These are phyloP conservation scores for Drosophila dives DNA, from an alignment of 2,888 invertebrate species.

Conservation along the genomic window DNA sequence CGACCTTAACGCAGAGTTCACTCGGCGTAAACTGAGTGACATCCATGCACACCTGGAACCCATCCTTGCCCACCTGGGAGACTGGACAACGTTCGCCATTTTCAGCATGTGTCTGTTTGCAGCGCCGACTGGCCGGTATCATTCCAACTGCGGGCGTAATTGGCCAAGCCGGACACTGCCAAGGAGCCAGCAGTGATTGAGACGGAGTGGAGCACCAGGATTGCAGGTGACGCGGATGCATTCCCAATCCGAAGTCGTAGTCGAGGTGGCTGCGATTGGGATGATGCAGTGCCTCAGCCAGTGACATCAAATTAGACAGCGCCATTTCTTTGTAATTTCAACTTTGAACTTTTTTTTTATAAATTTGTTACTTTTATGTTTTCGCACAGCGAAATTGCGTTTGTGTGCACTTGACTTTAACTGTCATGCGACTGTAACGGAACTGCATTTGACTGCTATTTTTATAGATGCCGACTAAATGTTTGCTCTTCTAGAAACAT, in stretches of 20 bases:
- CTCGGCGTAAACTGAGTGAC: slow-evolving; percentile 92
- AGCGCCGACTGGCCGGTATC: slow-evolving; percentile 45
- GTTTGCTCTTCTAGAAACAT: slow-evolving; percentile 33
- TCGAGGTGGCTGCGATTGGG: slow-evolving; percentile 27
- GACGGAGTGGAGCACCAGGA: slow-evolving; percentile 7
- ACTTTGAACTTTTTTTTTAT: slow-evolving; percentile 6
- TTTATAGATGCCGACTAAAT: slow-evolving; percentile 46
- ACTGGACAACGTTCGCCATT: slow-evolving; percentile 27
- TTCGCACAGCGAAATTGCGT: slow-evolving; percentile 33
- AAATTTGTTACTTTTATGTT: slow-evolving; percentile 8
- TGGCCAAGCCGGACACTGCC: slow-evolving; percentile 57
- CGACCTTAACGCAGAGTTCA: slow-evolving; percentile 91
- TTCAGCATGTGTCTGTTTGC: slow-evolving; percentile 29
- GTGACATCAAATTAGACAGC: slow-evolving; percentile 56
- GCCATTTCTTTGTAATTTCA: slow-evolving; percentile 50
- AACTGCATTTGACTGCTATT: neutral
- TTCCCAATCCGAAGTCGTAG: slow-evolving; percentile 78
- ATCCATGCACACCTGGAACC: slow-evolving; percentile 90
- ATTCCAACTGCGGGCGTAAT: slow-evolving; percentile 43
- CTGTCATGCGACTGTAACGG: slow-evolving; percentile 33
- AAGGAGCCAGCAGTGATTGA: slow-evolving; percentile 43
- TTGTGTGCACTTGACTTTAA: slow-evolving; percentile 1
- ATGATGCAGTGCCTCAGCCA: slow-evolving; percentile 60
- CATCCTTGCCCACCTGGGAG: slow-evolving; percentile 86
- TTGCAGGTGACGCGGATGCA: slow-evolving; percentile 65